These are phyloP conservation scores for Hypomesus transpacificus DNA, from an alignment of 2,113 vertebrate species.

Conservation along the genomic window DNA sequence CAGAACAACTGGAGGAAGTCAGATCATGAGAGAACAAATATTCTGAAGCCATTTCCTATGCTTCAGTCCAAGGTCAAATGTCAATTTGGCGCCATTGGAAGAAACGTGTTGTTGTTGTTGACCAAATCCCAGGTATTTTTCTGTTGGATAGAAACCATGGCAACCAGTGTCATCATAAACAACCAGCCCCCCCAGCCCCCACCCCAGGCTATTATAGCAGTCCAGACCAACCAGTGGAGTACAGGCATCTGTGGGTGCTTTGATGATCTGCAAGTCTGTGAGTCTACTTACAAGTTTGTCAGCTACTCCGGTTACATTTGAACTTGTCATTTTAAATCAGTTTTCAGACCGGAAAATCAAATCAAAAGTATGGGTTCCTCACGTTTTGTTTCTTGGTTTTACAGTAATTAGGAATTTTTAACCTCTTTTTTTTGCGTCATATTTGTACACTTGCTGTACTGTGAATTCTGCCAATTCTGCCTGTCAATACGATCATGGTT, in stretches of 20 bases:
- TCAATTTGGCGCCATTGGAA: conserved; percentile 8
- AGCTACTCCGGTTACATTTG: background rate
- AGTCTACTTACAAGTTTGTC: conserved; percentile 2
- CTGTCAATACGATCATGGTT: background rate
- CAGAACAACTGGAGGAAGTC: no score
- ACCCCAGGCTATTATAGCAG: background rate
- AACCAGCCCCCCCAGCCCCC: background rate
- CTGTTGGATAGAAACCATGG: conserved; percentile 20
- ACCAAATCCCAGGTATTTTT: conserved; percentile 21
- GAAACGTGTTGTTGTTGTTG: conserved; percentile 11
- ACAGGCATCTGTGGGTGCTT: conserved; percentile 32
- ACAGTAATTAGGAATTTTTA: background rate
- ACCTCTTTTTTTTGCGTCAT: background rate
- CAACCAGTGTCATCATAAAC: conserved; percentile 15
- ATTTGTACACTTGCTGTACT: background rate
- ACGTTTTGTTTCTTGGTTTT: no score
- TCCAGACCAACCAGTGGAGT: conserved; percentile 23
- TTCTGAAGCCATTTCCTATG: no score
- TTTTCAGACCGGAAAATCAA: background rate
- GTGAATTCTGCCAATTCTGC: no score
- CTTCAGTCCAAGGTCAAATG: conserved; percentile 11
- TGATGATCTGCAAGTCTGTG: conserved; percentile 21
- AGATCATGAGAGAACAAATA: no score
- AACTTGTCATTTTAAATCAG: background rate
- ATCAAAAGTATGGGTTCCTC: no score